Evolutionary conservation across 2,888 invertebrate genomes (phyloP).

Genomic region (Diploptera punctata): DNA sequence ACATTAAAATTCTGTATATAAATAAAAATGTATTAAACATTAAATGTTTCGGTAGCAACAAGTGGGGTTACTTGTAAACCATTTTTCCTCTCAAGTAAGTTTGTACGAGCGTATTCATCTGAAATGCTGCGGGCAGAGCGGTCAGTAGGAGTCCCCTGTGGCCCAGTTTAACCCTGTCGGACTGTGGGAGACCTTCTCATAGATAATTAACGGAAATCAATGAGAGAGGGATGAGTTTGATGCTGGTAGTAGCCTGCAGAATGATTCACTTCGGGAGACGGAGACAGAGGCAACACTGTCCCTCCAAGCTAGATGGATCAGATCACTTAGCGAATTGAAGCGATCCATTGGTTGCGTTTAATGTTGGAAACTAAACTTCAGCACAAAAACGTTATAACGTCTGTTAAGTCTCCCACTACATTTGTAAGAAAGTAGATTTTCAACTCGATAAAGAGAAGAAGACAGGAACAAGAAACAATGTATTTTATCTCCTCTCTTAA

Average conservation of each 20-base stretch:
- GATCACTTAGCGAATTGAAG: constrained; percentile 9
- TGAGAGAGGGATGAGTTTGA: background rate
- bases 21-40: no score
- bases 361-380: background rate
- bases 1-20: no score
- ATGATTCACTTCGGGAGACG: background rate
- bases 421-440: no score
- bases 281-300: background rate
- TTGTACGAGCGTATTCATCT: background rate
- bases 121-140: background rate
- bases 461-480: no score
- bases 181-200: constrained; percentile 2
- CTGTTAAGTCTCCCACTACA: no score
- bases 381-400: no score
- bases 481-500: no score
- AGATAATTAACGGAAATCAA: constrained; percentile 27
- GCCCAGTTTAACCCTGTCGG: constrained; percentile 2
- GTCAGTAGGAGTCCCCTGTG: background rate
- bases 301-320: background rate
- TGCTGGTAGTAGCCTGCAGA: background rate
- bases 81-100: background rate
- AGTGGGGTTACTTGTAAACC: no score
- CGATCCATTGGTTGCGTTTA: background rate
- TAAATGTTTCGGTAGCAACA: no score
- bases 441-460: no score